These are phyloP conservation scores for Rallus crepitans DNA, from an alignment of 2,797 vertebrate species.

Conservation along the genomic window DNA sequence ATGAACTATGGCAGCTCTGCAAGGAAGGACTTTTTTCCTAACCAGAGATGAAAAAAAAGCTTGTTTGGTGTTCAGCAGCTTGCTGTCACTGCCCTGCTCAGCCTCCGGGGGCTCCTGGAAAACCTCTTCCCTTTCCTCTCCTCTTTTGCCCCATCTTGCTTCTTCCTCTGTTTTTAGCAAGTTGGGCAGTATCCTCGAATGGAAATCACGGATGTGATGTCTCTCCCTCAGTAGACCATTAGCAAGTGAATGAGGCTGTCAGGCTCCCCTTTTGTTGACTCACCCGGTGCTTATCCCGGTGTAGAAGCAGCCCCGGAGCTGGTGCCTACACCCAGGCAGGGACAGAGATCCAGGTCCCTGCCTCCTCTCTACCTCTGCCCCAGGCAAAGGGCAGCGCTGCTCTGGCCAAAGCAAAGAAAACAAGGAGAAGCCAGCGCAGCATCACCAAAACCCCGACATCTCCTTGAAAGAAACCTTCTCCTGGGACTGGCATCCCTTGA, in stretches of 20 bases:
- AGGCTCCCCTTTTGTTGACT: not conserved
- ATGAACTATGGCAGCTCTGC: constrained; percentile 13
- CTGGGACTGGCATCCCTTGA: not conserved
- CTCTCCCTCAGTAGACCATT: constrained; percentile 7
- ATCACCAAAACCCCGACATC: not conserved
- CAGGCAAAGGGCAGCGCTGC: not conserved
- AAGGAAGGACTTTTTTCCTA: constrained; percentile 21
- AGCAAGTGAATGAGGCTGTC: constrained; percentile 25
- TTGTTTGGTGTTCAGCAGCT: not conserved
- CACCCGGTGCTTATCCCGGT: not conserved
- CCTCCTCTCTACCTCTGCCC: not conserved
- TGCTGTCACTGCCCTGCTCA: not conserved
- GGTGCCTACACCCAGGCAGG: not conserved
- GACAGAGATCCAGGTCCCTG: not conserved
- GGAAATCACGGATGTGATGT: not conserved
- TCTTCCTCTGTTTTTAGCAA: not conserved
- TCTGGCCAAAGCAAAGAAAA: not conserved
- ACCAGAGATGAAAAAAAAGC: not conserved
- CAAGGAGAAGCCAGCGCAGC: not conserved
- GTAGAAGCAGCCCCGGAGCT: not conserved
- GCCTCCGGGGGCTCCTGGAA: not conserved
- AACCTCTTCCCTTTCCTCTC: not conserved
- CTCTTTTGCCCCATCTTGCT: not conserved
- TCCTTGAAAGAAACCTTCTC: not conserved
- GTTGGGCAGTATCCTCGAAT: not conserved